Evolutionary conservation across 2,113 vertebrate species (phyloP), one percentile per base, ranked within the genome.

Genomic region (Hydrolagus affinis): DNA sequence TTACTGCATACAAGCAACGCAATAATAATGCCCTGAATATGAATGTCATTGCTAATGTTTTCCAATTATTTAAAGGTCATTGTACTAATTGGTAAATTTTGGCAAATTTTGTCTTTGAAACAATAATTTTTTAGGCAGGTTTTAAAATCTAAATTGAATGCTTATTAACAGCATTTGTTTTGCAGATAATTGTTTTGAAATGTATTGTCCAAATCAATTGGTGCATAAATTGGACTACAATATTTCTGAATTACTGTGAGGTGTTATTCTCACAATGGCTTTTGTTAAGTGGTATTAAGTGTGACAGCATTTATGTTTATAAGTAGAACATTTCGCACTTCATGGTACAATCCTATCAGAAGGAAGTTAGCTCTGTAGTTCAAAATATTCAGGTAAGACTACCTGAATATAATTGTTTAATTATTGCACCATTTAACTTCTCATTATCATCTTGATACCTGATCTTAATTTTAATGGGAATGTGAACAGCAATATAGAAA

Each of bases 141-240:
- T 77, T 57, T 19, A 56, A 57, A 77, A 77, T 23, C 56, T 57
- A 44, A 12, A 59, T 57, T n/a, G 19, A 77, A 8, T n/a, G 59
- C 56, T 4, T 59, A 44, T 59, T 3, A 8, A 11, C 75, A 60
- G 32, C 11, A 10, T 23, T 57, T 23, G 11, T 23, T 6, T 77
- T 74, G 21, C 72, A 74, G 30, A 32, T 17, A 74, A 74, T 28
- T 56, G 12, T 60, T 57, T n/a, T 23, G 19, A 12, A n/a, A 9
- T 77, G n/a, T 77, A 74, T 74, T 74, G n/a, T 59, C 23, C 21
- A 77, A 23, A 77, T n/a, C 59, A 77, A 59, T 19, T 77, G 19
- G 11, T 77, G 56, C 75, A 59, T 59, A 59, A n/a, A 59, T 12
- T 77, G 56, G 56, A 11, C 19, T 59, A 4, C 11, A 77, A 19